phyloP scores from a whole-genome alignment of 2,797 vertebrate genomes.

The Manis crassicaudata region DNA sequence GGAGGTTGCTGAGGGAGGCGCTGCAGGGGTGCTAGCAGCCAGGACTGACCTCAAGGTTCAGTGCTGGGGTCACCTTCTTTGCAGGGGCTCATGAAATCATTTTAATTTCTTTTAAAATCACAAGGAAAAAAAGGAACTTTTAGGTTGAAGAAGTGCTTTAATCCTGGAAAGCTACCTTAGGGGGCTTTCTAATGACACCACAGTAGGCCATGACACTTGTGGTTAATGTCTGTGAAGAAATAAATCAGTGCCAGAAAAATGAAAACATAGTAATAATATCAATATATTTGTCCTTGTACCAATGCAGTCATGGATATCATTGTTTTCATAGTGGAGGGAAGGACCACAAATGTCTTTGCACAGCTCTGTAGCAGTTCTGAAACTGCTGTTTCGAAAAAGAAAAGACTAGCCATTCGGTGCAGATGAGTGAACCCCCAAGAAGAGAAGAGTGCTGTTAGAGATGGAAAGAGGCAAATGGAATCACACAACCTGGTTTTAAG shows the following conservation, averaged over 20 bases:
- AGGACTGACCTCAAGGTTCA: background rate
- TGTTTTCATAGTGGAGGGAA: background rate
- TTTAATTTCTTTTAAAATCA: conserved; percentile 33
- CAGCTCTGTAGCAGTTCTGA: background rate
- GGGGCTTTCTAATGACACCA: too few species aligned
- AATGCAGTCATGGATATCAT: background rate
- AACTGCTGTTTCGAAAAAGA: background rate
- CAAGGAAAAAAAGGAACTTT: background rate
- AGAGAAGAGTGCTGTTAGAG: background rate
- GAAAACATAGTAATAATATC: too few species aligned
- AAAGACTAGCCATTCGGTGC: background rate
- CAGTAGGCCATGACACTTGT: too few species aligned
- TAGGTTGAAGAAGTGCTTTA: background rate
- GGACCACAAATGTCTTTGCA: background rate
- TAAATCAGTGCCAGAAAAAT: too few species aligned
- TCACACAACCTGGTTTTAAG: background rate
- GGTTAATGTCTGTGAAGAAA: too few species aligned
- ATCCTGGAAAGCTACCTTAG: too few species aligned
- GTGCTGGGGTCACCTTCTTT: accelerated
- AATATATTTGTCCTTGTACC: background rate
- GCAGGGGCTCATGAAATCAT: background rate
- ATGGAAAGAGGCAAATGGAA: background rate
- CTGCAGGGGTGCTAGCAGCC: background rate
- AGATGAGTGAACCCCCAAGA: background rate
- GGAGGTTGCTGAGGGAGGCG: background rate